phyloP scores from a whole-genome alignment of 92 coral and sea anemone genomes.

The Blastomussa wellsi region DNA sequence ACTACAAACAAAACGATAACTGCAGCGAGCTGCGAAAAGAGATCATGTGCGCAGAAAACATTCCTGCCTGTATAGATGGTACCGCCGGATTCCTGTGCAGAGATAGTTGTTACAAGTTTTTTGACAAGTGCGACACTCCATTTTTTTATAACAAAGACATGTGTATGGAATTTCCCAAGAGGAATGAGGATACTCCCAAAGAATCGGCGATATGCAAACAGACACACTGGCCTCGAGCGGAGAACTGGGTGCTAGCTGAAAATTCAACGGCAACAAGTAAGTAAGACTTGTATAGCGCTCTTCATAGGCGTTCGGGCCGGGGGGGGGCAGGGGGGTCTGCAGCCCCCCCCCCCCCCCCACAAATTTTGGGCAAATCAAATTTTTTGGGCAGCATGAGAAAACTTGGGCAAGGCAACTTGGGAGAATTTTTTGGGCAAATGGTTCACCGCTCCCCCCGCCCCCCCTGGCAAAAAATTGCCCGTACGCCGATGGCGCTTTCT shows the following conservation, averaged over 20 bases:
- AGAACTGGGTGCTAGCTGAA: slow-evolving; percentile 55
- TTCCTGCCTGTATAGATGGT: slow-evolving; percentile 59
- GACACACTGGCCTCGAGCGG: slow-evolving; percentile 73
- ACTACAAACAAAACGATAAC: background rate
- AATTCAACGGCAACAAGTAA: background rate
- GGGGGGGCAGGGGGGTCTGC: no score
- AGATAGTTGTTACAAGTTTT: slow-evolving; percentile 54
- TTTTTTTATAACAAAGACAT: slow-evolving; percentile 44
- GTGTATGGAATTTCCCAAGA: slow-evolving; percentile 71
- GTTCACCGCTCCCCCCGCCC: no score
- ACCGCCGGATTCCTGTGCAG: slow-evolving; percentile 57
- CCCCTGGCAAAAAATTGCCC: no score
- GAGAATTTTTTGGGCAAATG: no score
- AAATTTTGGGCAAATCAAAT: no score
- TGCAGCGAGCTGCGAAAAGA: slow-evolving; percentile 28
- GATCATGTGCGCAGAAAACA: slow-evolving; percentile 60
- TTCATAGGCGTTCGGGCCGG: no score
- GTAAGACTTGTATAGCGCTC: background rate
- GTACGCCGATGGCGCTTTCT: no score
- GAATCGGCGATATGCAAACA: slow-evolving; percentile 45
- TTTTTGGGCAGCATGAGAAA: no score
- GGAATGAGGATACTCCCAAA: background rate
- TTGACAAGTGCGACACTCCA: slow-evolving; percentile 48
- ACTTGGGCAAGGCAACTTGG: no score
- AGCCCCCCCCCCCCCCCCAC: no score